These are phyloP conservation scores for Drosophila willistoni DNA, from an alignment of 1,140 invertebrate species.

Conservation along the genomic window DNA sequence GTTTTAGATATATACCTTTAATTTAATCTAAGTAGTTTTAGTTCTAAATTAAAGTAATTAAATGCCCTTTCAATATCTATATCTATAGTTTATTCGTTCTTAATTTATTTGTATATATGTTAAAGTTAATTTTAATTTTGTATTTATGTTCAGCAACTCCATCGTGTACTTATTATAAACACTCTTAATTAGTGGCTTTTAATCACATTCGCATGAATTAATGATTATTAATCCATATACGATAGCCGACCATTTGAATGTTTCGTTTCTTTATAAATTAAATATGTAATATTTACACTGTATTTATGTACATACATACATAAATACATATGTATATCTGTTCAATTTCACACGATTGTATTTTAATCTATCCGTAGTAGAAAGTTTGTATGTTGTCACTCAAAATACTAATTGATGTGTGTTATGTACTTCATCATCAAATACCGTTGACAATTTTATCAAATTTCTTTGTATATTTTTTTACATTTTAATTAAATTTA, in stretches of 20 bases:
- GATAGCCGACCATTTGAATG: conserved; percentile 1
- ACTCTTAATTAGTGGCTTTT: conserved; percentile 10
- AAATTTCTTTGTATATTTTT: not conserved
- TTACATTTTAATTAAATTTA: conserved; percentile 17
- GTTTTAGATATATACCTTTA: no score
- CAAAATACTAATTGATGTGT: conserved; percentile 17
- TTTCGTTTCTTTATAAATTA: conserved; percentile 13
- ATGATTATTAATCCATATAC: conserved; percentile 8
- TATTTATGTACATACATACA: not conserved
- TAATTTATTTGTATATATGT: not conserved
- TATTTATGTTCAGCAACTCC: not conserved
- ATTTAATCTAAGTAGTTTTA: no score
- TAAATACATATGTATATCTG: not conserved
- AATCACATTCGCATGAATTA: conserved; percentile 10
- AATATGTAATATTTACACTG: conserved; percentile 7
- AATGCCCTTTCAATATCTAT: no score
- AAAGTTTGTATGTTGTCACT: conserved; percentile 6
- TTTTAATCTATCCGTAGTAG: not conserved
- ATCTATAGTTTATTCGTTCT: no score
- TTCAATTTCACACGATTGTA: conserved; percentile 14
- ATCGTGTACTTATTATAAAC: not conserved
- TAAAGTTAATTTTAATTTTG: not conserved
- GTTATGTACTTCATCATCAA: conserved; percentile 4
- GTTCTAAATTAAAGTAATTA: not conserved
- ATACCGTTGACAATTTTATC: conserved; percentile 1